A percentile compares a stretch with the other conserved stretches of the same genome.
These are phyloP conservation scores for Drosophila limbata DNA, from an alignment of 2,888 invertebrate genomes.

Conservation along the genomic window DNA sequence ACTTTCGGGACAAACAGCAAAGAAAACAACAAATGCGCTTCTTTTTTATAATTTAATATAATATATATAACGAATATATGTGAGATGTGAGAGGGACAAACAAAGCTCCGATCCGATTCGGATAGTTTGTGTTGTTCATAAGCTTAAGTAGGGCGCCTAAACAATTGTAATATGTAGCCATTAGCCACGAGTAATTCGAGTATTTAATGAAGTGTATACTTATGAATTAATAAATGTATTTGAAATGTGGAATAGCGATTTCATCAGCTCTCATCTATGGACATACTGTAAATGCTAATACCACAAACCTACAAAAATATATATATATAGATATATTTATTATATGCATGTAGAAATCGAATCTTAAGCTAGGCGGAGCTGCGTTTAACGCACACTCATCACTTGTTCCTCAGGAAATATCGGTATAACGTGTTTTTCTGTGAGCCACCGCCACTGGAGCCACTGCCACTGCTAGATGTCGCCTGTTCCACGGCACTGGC, in stretches of 20 bases:
- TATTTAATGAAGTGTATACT: slow-evolving; percentile 56
- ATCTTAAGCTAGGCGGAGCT: slow-evolving; percentile 28
- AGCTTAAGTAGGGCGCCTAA: slow-evolving; percentile 53
- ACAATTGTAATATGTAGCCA: slow-evolving; percentile 33
- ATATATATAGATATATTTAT: slow-evolving; percentile 25
- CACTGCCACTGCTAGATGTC: slow-evolving; percentile 37
- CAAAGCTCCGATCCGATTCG: slow-evolving; percentile 23
- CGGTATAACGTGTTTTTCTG: slow-evolving; percentile 88
- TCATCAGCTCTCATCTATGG: slow-evolving; percentile 21
- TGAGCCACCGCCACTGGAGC: slow-evolving; percentile 83
- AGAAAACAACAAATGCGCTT: slow-evolving; percentile 22
- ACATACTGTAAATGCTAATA: slow-evolving; percentile 36
- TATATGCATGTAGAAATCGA: slow-evolving; percentile 12
- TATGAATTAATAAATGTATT: slow-evolving; percentile 47
- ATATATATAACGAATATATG: slow-evolving; percentile 21
- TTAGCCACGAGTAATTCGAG: slow-evolving; percentile 40
- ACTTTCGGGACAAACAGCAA: slow-evolving; percentile 2
- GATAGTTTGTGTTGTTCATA: slow-evolving; percentile 16
- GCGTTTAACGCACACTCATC: slow-evolving; percentile 78
- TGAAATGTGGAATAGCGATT: slow-evolving; percentile 42
- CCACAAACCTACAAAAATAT: slow-evolving; percentile 58
- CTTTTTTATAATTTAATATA: slow-evolving; percentile 21
- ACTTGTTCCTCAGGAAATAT: slow-evolving; percentile 90
- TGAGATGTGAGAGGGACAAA: slow-evolving; percentile 35
- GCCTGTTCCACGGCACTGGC: slow-evolving; percentile 65